phyloP scores from a whole-genome alignment of 2,113 vertebrate genomes.

The Fregetta grallaria region DNA sequence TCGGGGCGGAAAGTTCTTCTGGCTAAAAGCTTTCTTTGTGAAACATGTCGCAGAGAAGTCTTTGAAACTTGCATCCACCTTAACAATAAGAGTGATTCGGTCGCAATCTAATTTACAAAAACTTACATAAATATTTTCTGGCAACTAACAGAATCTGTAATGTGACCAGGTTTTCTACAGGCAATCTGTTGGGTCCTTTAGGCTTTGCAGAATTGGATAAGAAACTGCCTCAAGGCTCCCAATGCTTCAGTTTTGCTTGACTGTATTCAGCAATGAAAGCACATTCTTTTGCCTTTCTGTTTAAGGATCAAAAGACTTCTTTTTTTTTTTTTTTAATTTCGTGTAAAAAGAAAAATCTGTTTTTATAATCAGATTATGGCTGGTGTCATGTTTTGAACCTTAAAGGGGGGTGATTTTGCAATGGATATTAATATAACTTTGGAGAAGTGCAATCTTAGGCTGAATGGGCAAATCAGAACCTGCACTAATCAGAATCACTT shows the following conservation, averaged over 20 bases:
- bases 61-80: not conserved
- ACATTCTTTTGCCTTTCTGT: not conserved
- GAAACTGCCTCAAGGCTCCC: not conserved
- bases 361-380: not conserved
- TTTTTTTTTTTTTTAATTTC: not conserved
- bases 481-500: not conserved
- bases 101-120: not conserved
- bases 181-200: not conserved
- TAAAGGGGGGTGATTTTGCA: not conserved
- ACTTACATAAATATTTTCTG: not conserved
- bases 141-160: not conserved
- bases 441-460: not conserved
- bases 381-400: not conserved
- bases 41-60: not conserved
- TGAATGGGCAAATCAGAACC: not conserved
- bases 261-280: not conserved
- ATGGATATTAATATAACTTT: not conserved
- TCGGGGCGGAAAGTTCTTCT: conserved; percentile 27
- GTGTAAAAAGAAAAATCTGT: not conserved
- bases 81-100: not conserved
- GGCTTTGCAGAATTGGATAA: not conserved
- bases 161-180: not conserved
- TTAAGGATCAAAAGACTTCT: not conserved
- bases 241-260: not conserved
- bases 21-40: not conserved